Evolutionary conservation across 2,888 invertebrate species (phyloP).

Genomic region (Emesis castigata): DNA sequence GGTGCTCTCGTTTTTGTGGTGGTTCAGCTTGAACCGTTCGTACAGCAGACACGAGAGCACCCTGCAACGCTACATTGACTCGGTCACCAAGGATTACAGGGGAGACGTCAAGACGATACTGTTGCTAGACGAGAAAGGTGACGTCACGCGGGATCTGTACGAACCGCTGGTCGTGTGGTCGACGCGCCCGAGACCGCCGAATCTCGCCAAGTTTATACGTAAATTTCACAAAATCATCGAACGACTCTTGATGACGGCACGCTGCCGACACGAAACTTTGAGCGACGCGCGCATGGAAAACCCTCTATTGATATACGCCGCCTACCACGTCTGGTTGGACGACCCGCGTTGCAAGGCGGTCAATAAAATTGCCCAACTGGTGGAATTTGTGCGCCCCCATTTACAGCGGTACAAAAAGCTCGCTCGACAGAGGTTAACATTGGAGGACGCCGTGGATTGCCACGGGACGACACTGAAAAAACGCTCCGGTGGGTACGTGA

Average conservation of each 20-base stretch:
- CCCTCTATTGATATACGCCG: constrained; percentile 3
- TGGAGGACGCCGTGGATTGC: constrained; percentile 10
- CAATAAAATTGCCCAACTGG: constrained; percentile 9
- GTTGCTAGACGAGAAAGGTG: constrained; percentile 10
- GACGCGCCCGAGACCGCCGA: constrained; percentile 10
- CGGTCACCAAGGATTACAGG: constrained; percentile 11
- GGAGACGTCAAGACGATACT: constrained; percentile 2
- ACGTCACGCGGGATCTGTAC: constrained; percentile 7
- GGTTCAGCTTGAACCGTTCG: too few relatives aligned
- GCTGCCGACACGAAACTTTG: background rate
- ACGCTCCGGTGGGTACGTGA: background rate
- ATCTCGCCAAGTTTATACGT: constrained; percentile 7
- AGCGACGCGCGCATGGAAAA: constrained; percentile 4
- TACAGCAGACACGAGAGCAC: constrained; percentile 9
- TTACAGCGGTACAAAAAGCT: constrained; percentile 2
- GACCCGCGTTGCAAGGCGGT: background rate
- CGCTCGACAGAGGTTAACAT: background rate
- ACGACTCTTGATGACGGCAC: constrained; percentile 5
- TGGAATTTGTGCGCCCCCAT: constrained; percentile 8
- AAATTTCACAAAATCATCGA: constrained; percentile 7
- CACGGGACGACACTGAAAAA: constrained; percentile 5
- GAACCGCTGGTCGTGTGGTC: constrained; percentile 11
- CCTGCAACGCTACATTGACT: constrained; percentile 5
- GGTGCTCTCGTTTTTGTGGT: too few relatives aligned
- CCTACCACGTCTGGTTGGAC: constrained; percentile 16